Conservation (phyloP, 2,797 vertebrate species). For the Apogon hyalosoma region DNA sequence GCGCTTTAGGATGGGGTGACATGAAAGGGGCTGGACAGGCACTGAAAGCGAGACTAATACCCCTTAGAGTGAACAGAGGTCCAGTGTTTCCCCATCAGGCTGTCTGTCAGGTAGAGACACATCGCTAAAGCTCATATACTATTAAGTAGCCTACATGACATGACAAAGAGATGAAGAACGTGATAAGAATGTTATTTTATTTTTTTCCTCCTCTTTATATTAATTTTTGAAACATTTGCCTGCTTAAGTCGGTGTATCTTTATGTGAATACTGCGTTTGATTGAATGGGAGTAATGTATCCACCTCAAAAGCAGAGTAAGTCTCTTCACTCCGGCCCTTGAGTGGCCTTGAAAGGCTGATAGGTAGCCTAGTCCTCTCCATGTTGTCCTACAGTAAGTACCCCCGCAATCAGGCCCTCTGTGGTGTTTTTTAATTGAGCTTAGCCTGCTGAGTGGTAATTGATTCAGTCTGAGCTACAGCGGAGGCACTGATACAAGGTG, state of each 20-base stretch:
- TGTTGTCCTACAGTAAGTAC: slow-evolving; percentile 88
- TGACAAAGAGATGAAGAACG: slow-evolving; percentile 45
- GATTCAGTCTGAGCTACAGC: slow-evolving; percentile 91
- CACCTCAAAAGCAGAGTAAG: slow-evolving; percentile 83
- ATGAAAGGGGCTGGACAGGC: slow-evolving; percentile 78
- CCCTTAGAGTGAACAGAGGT: slow-evolving; percentile 69
- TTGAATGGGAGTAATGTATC: slow-evolving; percentile 64
- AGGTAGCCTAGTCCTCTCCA: slow-evolving; percentile 85
- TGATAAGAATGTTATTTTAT: slow-evolving; percentile 6
- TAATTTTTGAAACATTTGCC: slow-evolving; percentile 63
- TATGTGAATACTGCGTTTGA: slow-evolving; percentile 29
- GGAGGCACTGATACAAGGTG: slow-evolving; percentile 93
- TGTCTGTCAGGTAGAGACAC: slow-evolving; percentile 64
- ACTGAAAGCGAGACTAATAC: slow-evolving; percentile 80
- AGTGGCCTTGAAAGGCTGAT: slow-evolving; percentile 86
- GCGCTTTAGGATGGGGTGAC: slow-evolving; percentile 75
- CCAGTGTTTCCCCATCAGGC: slow-evolving; percentile 63
- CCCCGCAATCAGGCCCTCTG: slow-evolving; percentile 82
- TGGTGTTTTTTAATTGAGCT: slow-evolving; percentile 91
- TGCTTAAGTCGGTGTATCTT: slow-evolving; percentile 9
- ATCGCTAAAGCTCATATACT: slow-evolving; percentile 28
- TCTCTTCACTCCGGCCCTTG: slow-evolving; percentile 83
- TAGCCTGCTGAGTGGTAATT: slow-evolving; percentile 91
- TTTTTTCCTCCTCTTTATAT: slow-evolving; percentile 61
- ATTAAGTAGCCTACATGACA: slow-evolving; percentile 58